phyloP scores from a whole-genome alignment of 2,113 vertebrate species.

The Morphnarchus princeps region DNA sequence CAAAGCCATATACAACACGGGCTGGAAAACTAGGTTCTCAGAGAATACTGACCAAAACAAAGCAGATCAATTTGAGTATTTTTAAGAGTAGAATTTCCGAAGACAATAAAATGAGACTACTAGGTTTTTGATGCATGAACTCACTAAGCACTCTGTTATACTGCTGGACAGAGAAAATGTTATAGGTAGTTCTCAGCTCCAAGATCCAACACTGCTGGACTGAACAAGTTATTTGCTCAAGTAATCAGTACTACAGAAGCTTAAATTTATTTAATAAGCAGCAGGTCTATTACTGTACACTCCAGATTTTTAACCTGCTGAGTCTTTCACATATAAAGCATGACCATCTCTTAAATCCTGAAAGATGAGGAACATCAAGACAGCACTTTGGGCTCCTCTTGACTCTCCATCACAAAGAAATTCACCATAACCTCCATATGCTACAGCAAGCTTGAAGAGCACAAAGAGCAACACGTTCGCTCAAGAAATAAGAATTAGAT shows the following conservation, averaged over 20 bases:
- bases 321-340: neutral
- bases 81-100: neutral
- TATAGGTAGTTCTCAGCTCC: neutral
- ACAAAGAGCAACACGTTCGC: neutral
- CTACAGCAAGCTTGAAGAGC: neutral
- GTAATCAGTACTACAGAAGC: neutral
- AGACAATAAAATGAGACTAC: neutral
- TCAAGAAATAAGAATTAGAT: neutral
- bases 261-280: neutral
- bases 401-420: neutral
- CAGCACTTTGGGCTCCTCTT: neutral
- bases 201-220: neutral
- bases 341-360: neutral
- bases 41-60: neutral
- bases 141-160: neutral
- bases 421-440: neutral
- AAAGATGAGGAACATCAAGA: neutral
- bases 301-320: neutral
- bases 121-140: neutral
- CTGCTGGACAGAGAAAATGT: neutral
- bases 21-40: neutral
- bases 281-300: neutral
- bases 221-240: neutral
- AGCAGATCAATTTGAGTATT: neutral
- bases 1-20: neutral